Evolutionary conservation across 2,888 invertebrate genomes (phyloP).

Genomic region (Caradrina clavipalpis): DNA sequence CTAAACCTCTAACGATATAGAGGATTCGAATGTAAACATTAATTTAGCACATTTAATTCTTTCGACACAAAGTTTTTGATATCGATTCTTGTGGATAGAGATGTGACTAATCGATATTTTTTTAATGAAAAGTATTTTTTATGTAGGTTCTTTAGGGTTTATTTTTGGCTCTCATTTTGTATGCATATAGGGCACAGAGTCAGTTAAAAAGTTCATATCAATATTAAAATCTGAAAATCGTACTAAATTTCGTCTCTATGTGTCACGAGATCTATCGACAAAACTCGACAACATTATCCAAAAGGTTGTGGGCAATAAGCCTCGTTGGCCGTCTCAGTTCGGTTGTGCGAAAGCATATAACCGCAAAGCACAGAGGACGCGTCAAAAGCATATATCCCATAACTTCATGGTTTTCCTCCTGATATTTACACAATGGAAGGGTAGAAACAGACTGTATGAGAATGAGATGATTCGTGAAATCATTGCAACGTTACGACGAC

Average conservation of each 20-base stretch:
- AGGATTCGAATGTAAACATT: slow-evolving; percentile 36
- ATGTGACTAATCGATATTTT: background rate
- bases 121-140: background rate
- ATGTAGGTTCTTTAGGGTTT: background rate
- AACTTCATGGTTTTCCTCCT: slow-evolving; percentile 63
- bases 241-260: too few relatives aligned
- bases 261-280: slow-evolving; percentile 26
- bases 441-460: slow-evolving; percentile 70
- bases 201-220: background rate
- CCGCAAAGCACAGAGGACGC: slow-evolving; percentile 77
- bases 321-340: slow-evolving; percentile 43
- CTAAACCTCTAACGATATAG: slow-evolving; percentile 28
- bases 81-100: slow-evolving; percentile 34
- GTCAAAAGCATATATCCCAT: slow-evolving; percentile 67
- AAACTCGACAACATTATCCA: slow-evolving; percentile 31
- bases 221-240: too few relatives aligned
- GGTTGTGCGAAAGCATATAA: slow-evolving; percentile 71
- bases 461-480: slow-evolving; percentile 72
- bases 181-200: too few relatives aligned
- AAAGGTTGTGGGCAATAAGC: slow-evolving; percentile 28
- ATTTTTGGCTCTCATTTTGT: background rate
- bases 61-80: slow-evolving; percentile 26
- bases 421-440: slow-evolving; percentile 73
- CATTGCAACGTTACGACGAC: slow-evolving; percentile 65
- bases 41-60: slow-evolving; percentile 47